These are phyloP conservation scores for Plagiodera versicolora DNA, from an alignment of 2,888 invertebrate species.

Conservation along the genomic window DNA sequence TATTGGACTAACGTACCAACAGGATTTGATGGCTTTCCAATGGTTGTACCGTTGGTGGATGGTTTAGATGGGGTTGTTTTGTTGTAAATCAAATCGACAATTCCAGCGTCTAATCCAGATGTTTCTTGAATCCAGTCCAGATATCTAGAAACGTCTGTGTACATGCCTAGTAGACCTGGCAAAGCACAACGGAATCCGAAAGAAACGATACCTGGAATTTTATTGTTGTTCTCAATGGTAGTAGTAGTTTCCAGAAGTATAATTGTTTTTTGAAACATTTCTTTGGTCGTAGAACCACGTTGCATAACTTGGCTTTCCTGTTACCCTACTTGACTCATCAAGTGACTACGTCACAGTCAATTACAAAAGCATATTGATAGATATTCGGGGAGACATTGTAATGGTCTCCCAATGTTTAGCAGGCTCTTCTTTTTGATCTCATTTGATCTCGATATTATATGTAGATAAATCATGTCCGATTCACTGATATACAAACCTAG, in stretches of 20 bases:
- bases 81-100: constrained; percentile 22
- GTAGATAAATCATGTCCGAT: too few relatives aligned
- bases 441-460: too few relatives aligned
- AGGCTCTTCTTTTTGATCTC: too few relatives aligned
- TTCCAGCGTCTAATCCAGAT: constrained; percentile 32
- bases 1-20: neutral
- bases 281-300: too few relatives aligned
- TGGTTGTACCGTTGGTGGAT: neutral
- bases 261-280: constrained; percentile 24
- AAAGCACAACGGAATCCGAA: constrained; percentile 69
- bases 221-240: too few relatives aligned
- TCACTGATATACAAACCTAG: constrained; percentile 64
- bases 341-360: too few relatives aligned
- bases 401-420: too few relatives aligned
- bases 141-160: constrained; percentile 64
- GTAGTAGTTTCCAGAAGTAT: neutral
- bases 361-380: too few relatives aligned
- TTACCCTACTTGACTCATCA: too few relatives aligned
- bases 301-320: neutral
- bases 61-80: constrained; percentile 11
- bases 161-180: constrained; percentile 60
- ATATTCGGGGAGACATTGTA: too few relatives aligned
- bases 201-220: constrained; percentile 62
- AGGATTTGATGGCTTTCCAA: neutral
- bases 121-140: constrained; percentile 58